Conservation (phyloP, 1,140 invertebrate species). For the Pseudomyrmex concolor region DNA sequence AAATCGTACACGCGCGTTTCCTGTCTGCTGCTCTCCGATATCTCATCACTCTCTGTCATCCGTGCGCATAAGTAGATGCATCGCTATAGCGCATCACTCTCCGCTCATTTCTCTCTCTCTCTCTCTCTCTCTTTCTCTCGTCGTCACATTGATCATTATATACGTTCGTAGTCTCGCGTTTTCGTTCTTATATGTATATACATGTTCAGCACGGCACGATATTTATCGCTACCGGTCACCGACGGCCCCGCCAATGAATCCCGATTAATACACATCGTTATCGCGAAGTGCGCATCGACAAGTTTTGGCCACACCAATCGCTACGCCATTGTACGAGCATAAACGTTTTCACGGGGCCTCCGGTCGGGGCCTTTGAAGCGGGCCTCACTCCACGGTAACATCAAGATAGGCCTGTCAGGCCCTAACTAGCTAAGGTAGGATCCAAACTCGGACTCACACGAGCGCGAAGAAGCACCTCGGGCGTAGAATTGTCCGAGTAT, state of each 20-base stretch:
- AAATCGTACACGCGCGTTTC: constrained; percentile 61
- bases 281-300: constrained; percentile 8
- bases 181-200: background rate
- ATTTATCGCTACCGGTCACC: constrained; percentile 36
- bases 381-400: constrained; percentile 75
- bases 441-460: constrained; percentile 73
- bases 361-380: constrained; percentile 77
- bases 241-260: constrained; percentile 14
- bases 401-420: constrained; percentile 82
- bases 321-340: constrained; percentile 79
- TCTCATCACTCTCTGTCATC: constrained; percentile 63
- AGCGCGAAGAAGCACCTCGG: constrained; percentile 63
- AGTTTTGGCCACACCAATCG: constrained; percentile 58
- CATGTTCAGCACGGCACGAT: background rate
- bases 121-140: no score
- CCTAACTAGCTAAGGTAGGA: constrained; percentile 80
- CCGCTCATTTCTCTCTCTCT: no score
- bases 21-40: constrained; percentile 48
- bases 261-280: constrained; percentile 41
- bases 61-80: constrained; percentile 44
- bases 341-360: constrained; percentile 81
- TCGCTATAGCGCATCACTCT: constrained; percentile 18
- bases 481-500: constrained; percentile 62
- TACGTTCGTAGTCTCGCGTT: constrained; percentile 16
- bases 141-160: constrained; percentile 34